Conservation (phyloP, 2,797 vertebrate species). For the Tapera naevia region DNA sequence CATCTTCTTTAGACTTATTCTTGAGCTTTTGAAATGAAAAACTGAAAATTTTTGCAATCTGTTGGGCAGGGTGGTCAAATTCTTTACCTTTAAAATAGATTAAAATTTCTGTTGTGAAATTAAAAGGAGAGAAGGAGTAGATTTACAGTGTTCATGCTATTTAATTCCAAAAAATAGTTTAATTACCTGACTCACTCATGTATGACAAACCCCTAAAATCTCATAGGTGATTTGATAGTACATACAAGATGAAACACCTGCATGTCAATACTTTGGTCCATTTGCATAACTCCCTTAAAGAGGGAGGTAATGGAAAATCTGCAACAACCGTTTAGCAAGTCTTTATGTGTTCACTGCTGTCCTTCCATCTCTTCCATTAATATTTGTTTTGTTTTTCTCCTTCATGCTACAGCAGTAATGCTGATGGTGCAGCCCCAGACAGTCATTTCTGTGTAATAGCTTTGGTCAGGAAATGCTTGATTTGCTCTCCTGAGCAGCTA, state of each 20-base stretch:
- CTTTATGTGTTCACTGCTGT: conserved; percentile 4
- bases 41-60: neutral
- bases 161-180: conserved; percentile 55
- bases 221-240: neutral
- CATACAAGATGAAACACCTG: conserved; percentile 27
- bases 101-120: neutral
- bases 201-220: neutral
- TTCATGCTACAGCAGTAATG: conserved; percentile 71
- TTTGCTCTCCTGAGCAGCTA: conserved; percentile 36
- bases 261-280: neutral
- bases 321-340: neutral
- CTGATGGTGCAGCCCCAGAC: conserved; percentile 65
- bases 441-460: conserved; percentile 54
- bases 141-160: neutral
- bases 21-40: neutral
- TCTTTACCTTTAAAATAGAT: neutral
- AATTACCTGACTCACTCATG: conserved; percentile 18
- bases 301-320: neutral
- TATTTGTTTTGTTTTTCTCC: conserved; percentile 66
- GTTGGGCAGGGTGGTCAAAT: neutral
- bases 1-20: neutral
- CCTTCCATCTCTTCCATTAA: conserved; percentile 48
- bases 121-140: neutral
- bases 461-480: conserved; percentile 47
- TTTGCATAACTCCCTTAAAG: neutral